Conservation (phyloP, 1,140 invertebrate genomes). For the Dermatophagoides farinae region DNA sequence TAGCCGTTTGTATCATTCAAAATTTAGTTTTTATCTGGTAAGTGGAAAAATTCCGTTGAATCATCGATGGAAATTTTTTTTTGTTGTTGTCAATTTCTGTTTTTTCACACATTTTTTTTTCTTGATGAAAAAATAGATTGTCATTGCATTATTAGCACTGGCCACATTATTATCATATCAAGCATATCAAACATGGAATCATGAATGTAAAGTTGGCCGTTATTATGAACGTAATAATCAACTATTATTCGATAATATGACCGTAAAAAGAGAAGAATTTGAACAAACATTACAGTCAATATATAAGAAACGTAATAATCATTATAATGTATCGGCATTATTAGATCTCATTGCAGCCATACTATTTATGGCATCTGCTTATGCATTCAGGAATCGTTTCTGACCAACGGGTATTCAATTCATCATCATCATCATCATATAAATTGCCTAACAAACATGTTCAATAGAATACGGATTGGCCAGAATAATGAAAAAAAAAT, state of each 20-base stretch:
- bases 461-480: too few relatives aligned
- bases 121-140: neutral
- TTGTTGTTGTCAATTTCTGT: neutral
- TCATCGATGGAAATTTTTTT: neutral
- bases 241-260: neutral
- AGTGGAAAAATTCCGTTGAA: neutral
- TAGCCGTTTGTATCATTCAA: neutral
- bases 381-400: slow-evolving; percentile 1
- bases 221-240: slow-evolving; percentile 3
- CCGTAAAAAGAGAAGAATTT: neutral
- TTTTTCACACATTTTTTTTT: slow-evolving; percentile 1
- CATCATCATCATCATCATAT: too few relatives aligned
- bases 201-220: neutral
- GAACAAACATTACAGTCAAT: neutral
- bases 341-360: neutral
- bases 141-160: neutral
- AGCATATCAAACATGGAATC: neutral
- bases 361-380: neutral
- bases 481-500: too few relatives aligned
- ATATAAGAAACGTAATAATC: neutral
- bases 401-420: neutral
- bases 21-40: slow-evolving; percentile 2
- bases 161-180: neutral
- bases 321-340: neutral
- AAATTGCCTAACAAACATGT: too few relatives aligned